Base-by-base conservation (phyloP, 2,888 invertebrate species). In the Laothoe populi region DNA sequence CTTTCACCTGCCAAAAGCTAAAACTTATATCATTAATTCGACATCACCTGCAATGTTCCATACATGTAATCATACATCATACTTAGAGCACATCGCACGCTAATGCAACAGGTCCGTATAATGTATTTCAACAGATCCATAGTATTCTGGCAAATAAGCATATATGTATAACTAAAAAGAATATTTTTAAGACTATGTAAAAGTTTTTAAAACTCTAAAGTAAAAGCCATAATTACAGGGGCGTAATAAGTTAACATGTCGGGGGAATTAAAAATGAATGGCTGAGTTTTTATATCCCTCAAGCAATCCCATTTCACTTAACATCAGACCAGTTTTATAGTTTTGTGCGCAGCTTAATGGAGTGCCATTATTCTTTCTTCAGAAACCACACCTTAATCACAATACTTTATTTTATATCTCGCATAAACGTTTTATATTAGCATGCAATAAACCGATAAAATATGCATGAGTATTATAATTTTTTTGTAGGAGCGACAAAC, bases 281-380 rank as follows among this genome's bases (percentile, higher is more conserved):
- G 53, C 19, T 16, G 19, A 35, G 3, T 31, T 53, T 53, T 35
- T 35, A 53, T 53, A 35, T 35, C 53, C 53, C 11, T 31, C 10
- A 23, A 35, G 53, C 19, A 53, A 53, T 31, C 53, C 53, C 53
- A 35, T 53, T 53, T 53, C 19, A 53, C 53, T 53, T 53, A 53
- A 31, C 49, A 53, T 16, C 19, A 53, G 35, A 53, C 19, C 19
- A 35, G 35, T 19, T 35, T 53, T 53, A 53, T 53, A 19, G 19
- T 35, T 19, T 16, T 31, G 26, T 16, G 19, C 53, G 19, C 53
- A 53, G 31, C 53, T 53, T 53, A 53, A 53, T 53, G 53, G 53
- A 53, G 10, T 19, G 53, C 31, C 31, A 53, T 49, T 49, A 31
- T 53, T 53, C 35, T 53, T 35, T 53, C 53, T 16, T 35, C 53